Evolutionary conservation across 2,888 invertebrate species (phyloP).

Genomic region (Bugulina stolonifera): DNA sequence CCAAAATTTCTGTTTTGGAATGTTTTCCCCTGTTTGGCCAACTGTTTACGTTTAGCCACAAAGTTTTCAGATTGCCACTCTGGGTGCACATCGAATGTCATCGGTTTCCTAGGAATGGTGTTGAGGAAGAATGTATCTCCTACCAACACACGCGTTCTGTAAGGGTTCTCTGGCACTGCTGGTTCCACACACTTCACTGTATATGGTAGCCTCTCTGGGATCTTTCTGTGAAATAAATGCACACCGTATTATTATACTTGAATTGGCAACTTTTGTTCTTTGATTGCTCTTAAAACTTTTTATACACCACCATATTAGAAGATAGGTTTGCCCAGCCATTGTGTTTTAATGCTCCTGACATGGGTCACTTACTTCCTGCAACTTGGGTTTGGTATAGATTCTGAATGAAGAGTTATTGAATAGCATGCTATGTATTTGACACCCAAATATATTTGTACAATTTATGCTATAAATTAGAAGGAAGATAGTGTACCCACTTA

Average conservation of each 20-base stretch:
- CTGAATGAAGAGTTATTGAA: too few relatives aligned
- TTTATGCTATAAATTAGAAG: background rate
- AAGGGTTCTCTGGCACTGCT: constrained; percentile 39
- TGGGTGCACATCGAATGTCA: constrained; percentile 43
- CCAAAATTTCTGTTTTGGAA: constrained; percentile 45
- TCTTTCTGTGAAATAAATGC: constrained; percentile 17
- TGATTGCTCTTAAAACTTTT: too few relatives aligned
- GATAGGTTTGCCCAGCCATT: too few relatives aligned
- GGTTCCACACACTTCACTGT: constrained; percentile 39
- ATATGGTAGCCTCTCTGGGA: constrained; percentile 37
- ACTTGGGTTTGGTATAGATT: too few relatives aligned
- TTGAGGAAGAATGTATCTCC: constrained; percentile 50
- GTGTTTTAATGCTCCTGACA: too few relatives aligned
- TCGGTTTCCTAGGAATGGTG: constrained; percentile 44
- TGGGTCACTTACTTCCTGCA: too few relatives aligned
- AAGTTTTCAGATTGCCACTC: constrained; percentile 50
- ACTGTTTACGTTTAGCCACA: constrained; percentile 45
- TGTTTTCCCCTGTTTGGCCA: constrained; percentile 43
- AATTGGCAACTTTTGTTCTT: background rate
- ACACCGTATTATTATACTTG: background rate
- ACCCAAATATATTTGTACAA: too few relatives aligned
- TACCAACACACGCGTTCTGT: constrained; percentile 43
- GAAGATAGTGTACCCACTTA: constrained; percentile 30
- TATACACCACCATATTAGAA: too few relatives aligned
- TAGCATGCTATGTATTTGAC: too few relatives aligned